Conservation (phyloP, 2,888 invertebrate genomes). For the Caenorhabditis panamensis region DNA sequence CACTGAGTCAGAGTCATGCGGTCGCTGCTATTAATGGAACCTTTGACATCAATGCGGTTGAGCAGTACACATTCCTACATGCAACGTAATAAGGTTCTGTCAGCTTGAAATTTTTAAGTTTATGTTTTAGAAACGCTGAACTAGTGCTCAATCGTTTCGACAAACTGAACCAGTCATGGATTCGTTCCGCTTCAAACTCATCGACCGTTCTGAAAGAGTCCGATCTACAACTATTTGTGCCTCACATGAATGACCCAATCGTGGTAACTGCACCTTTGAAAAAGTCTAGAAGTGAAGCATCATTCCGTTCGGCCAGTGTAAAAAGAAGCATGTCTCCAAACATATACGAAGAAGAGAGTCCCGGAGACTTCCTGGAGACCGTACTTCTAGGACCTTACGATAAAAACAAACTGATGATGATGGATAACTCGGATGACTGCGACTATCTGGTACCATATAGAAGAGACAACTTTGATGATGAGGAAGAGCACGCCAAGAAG, state of each 20-base stretch:
- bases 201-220: slow-evolving; percentile 51
- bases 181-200: slow-evolving; percentile 51
- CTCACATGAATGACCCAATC: slow-evolving; percentile 49
- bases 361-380: slow-evolving; percentile 39
- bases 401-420: slow-evolving; percentile 50
- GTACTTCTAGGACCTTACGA: slow-evolving; percentile 51
- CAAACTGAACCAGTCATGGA: slow-evolving; percentile 70
- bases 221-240: slow-evolving; percentile 52
- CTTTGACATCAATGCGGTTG: slow-evolving; percentile 45
- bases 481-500: slow-evolving; percentile 55
- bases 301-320: slow-evolving; percentile 19
- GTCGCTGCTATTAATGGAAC: slow-evolving; percentile 63
- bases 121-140: slow-evolving; percentile 67
- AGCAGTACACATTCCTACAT: slow-evolving; percentile 65
- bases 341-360: slow-evolving; percentile 32
- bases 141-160: slow-evolving; percentile 75
- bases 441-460: slow-evolving; percentile 25
- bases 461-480: slow-evolving; percentile 40
- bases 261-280: slow-evolving; percentile 19
- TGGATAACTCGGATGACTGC: slow-evolving; percentile 54
- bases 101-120: too few relatives aligned
- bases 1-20: slow-evolving; percentile 56
- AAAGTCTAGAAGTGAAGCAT: slow-evolving; percentile 48
- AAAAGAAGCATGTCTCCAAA: slow-evolving; percentile 37
- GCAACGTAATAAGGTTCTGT: slow-evolving; percentile 67